Evolutionary conservation across 2,113 vertebrate genomes (phyloP).

Genomic region (Cyanoramphus novaezelandiae): DNA sequence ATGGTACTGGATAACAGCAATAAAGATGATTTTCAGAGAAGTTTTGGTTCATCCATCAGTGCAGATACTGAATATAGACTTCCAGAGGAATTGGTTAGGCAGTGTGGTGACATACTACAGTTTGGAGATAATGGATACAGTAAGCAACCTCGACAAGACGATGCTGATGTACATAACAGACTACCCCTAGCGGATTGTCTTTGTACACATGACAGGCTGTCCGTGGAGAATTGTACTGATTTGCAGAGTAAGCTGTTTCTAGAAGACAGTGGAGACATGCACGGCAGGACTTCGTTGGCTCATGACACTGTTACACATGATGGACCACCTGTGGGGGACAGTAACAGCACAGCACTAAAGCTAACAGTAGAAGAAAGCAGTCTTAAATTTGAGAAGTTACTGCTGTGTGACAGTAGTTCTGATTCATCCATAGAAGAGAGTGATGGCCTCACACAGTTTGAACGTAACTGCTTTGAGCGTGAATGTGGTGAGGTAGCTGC

Average conservation of each 20-base stretch:
- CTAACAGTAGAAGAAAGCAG: background rate
- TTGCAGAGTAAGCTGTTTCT: background rate
- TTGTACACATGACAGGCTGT: background rate
- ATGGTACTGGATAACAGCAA: background rate
- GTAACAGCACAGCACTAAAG: background rate
- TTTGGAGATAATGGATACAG: background rate
- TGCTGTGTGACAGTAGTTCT: background rate
- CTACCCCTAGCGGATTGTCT: background rate
- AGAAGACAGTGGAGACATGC: background rate
- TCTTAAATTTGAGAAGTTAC: background rate
- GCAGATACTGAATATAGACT: constrained; percentile 11
- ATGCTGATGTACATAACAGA: background rate
- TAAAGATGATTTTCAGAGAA: constrained; percentile 11
- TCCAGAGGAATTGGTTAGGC: constrained; percentile 1
- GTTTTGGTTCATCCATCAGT: background rate
- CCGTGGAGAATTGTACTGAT: background rate
- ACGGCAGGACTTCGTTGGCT: background rate
- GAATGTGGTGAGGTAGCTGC: background rate
- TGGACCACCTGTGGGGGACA: background rate
- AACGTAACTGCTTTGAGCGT: background rate
- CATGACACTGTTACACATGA: accelerated
- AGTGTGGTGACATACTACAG: background rate
- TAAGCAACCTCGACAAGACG: background rate
- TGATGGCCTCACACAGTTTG: background rate
- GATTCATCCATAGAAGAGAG: background rate